These are phyloP conservation scores for Rapana venosa DNA, from an alignment of 2,888 invertebrate genomes.

Conservation along the genomic window DNA sequence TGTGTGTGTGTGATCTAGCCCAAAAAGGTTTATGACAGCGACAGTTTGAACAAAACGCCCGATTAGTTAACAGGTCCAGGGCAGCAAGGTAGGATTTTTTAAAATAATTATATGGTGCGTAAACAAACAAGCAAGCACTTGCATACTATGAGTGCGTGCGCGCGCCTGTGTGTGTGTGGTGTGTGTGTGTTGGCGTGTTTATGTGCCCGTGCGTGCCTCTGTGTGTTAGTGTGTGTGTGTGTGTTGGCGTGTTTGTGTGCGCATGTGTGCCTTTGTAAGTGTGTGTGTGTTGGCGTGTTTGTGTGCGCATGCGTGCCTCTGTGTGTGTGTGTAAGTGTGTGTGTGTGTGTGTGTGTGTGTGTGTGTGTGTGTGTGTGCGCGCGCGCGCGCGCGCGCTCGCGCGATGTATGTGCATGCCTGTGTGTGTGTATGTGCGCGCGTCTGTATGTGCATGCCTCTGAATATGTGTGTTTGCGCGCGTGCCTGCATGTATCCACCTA, in stretches of 20 bases:
- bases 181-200: no score
- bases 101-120: no score
- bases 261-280: neutral
- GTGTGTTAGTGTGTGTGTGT: neutral
- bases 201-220: neutral
- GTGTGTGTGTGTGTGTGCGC: neutral
- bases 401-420: neutral
- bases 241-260: neutral
- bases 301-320: neutral
- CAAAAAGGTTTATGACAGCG: no score
- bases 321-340: neutral
- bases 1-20: no score
- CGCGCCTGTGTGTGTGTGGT: neutral
- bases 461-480: neutral
- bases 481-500: no score
- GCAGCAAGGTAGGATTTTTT: no score
- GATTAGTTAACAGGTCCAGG: no score
- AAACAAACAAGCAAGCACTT: neutral
- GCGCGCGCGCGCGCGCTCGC: neutral
- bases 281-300: neutral
- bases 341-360: neutral
- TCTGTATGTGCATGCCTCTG: neutral
- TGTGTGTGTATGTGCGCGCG: neutral
- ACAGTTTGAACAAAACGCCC: no score
- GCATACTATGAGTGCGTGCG: neutral